Conservation (phyloP, 2,113 vertebrate genomes). For the Phodopus roborovskii region DNA sequence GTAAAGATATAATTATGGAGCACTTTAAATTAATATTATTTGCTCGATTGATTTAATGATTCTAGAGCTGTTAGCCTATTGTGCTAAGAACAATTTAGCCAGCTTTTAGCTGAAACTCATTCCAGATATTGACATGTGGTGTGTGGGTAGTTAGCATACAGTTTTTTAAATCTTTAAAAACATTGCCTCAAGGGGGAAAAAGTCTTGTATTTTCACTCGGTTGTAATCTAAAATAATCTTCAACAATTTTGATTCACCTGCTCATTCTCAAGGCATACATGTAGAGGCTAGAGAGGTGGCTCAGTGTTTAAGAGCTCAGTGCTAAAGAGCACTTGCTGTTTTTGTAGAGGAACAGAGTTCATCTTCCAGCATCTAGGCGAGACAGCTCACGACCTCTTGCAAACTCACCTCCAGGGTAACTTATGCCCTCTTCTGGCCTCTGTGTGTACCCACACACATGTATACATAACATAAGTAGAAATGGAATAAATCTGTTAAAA, state of each 20-base stretch:
- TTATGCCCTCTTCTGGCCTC: background rate
- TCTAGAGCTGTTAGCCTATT: conserved; percentile 77
- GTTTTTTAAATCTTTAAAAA: conserved; percentile 43
- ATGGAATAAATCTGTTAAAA: background rate
- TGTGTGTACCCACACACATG: background rate
- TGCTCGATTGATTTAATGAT: conserved; percentile 73
- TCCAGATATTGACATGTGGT: conserved; percentile 44
- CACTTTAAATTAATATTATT: conserved; percentile 80
- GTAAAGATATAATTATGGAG: conserved; percentile 83
- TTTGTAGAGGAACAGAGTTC: background rate
- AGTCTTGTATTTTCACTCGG: background rate
- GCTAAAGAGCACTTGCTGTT: background rate
- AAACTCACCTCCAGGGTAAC: too few relatives aligned
- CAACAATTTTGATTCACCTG: background rate
- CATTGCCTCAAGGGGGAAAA: background rate
- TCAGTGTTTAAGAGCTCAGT: background rate
- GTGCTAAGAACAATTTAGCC: conserved; percentile 69
- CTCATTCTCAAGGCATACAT: background rate
- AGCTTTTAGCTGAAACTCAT: conserved; percentile 57
- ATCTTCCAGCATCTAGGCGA: background rate
- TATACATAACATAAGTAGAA: background rate
- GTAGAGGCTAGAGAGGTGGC: background rate
- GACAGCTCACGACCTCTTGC: background rate
- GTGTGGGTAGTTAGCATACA: background rate
- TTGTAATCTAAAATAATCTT: background rate